These are phyloP conservation scores for Anastrepha obliqua DNA, from an alignment of 1,140 invertebrate genomes.

Conservation along the genomic window DNA sequence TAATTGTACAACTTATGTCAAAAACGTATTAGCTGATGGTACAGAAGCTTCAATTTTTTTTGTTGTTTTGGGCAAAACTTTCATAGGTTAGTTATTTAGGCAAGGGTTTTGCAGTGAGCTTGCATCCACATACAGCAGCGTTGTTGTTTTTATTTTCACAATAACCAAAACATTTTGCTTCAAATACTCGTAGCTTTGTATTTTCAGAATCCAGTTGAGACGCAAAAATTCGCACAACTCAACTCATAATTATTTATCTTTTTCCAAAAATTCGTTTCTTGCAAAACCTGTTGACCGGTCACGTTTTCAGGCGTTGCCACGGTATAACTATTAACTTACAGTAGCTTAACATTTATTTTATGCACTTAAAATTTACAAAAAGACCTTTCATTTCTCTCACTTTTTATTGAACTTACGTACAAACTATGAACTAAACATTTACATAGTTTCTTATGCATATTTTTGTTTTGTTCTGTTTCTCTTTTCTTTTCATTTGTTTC, in stretches of 20 bases:
- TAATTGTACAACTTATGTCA: too few species aligned
- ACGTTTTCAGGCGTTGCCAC: not conserved
- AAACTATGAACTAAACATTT: not conserved
- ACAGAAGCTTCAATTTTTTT: too few species aligned
- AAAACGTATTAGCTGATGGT: too few species aligned
- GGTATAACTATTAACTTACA: conserved; percentile 29
- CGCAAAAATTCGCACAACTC: conserved; percentile 29
- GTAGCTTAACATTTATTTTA: not conserved
- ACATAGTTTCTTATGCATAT: not conserved
- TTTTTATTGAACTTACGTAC: not conserved
- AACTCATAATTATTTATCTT: conserved; percentile 58
- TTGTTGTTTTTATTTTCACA: too few species aligned
- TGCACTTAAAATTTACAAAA: conserved; percentile 19
- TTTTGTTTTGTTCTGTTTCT: not conserved
- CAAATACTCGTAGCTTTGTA: too few species aligned
- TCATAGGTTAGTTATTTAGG: too few species aligned
- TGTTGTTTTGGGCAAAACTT: too few species aligned
- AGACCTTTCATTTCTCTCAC: conserved; percentile 23
- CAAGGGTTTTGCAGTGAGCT: too few species aligned
- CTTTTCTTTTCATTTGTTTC: not conserved
- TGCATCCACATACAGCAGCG: too few species aligned
- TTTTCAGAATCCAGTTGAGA: too few species aligned
- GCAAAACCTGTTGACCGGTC: conserved; percentile 55
- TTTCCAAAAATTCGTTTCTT: conserved; percentile 57
- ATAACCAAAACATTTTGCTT: too few species aligned